Evolutionary conservation across 2,113 vertebrate genomes (phyloP), one percentile per base, ranked within the genome.

Genomic region (Pomatorhinus ruficollis): DNA sequence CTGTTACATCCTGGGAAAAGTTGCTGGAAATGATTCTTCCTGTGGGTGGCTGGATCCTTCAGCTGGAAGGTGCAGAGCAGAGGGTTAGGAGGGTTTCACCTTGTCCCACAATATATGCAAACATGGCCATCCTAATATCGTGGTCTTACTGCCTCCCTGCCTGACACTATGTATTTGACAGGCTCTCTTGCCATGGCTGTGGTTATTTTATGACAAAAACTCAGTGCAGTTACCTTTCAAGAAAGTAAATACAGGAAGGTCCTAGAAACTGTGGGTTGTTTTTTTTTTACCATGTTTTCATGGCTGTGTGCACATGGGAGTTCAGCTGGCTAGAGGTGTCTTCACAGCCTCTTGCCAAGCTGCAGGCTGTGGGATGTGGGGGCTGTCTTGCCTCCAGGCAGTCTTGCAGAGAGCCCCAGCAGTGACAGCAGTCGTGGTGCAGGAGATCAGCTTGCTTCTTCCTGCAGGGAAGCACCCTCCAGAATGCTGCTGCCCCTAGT

Each of bases 381-480:
- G 15, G 24, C 24, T 50, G 30, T n/a, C 42, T 59, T 40, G 42
- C 31, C 33, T 70, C 35, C 44, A 52, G 60, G 35, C 18, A 77
- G 22, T 10, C 21, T 9, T 69, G 49, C 15, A 53, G 14, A 78
- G 21, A 81, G 4, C 6, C 6, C 18, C 52, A 33, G 19, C 0
- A 2, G 33, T 13, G 19, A 45, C 39, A 47, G 39, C 19, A 59
- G 35, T 12, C 2, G 1, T 0, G 1, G 53, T 5, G 2, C 10
- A 82, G 22, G 28, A 23, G 54, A 33, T 39, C 28, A 10, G 42
- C 42, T 81, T 19, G 21, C 10, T 17, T 42, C n/a, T 35, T 74
- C 37, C 57, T 21, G 24, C 53, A 82, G 21, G 23, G 11, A 39
- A 63, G 35, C 17, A 59, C 12, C 8, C 21, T 64, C 27, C n/a